Evolutionary conservation across 2,113 vertebrate genomes (phyloP).

Genomic region (Setophaga petechia): DNA sequence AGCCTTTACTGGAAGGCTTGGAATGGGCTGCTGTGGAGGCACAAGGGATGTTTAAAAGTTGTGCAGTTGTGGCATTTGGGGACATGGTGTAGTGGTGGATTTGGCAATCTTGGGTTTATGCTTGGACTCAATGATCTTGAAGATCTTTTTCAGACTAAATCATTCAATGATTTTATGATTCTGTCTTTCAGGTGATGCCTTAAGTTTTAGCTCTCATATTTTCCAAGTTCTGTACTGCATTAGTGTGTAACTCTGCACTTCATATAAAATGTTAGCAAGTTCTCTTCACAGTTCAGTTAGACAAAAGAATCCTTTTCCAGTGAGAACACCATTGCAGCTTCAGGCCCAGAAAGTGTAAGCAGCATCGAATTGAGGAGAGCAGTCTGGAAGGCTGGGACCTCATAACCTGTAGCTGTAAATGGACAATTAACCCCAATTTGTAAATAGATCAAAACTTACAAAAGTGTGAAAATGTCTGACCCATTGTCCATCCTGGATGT

Average conservation of each 20-base stretch:
- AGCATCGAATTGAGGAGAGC: not conserved
- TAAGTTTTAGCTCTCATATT: not conserved
- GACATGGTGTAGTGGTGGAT: not conserved
- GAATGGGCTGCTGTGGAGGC: not conserved
- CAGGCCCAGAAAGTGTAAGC: not conserved
- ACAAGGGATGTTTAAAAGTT: not conserved
- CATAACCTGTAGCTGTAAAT: not conserved
- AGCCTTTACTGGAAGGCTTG: not conserved
- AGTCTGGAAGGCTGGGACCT: not conserved
- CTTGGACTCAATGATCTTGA: not conserved
- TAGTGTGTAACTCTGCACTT: not conserved
- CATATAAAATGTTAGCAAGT: not conserved
- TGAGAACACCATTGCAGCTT: accelerated
- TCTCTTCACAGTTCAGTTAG: not conserved
- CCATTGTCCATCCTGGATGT: accelerated
- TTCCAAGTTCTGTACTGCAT: too few species aligned
- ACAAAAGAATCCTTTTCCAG: not conserved
- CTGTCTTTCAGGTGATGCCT: not conserved
- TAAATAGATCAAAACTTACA: not conserved
- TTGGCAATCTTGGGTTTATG: not conserved
- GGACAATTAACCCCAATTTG: not conserved
- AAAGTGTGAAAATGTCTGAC: not conserved
- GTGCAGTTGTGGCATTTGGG: not conserved
- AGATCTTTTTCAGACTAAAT: not conserved
- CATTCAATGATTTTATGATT: not conserved